phyloP scores from a whole-genome alignment of 2,113 vertebrate species.

The Xiphophorus couchianus region DNA sequence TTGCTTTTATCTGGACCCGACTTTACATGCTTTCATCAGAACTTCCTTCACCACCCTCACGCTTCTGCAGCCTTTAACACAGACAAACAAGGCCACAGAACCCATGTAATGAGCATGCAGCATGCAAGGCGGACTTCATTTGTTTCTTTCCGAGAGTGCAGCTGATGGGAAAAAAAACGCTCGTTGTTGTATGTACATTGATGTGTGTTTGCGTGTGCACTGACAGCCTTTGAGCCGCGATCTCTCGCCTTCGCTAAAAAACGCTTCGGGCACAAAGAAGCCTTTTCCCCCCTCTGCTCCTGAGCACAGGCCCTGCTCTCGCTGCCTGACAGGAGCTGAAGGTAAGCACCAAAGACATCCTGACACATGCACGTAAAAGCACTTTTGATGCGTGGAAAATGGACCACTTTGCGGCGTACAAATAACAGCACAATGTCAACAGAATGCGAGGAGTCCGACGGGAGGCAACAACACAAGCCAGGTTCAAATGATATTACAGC shows the following conservation, averaged over 20 bases:
- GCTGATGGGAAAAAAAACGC: conserved; percentile 57
- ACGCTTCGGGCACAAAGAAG: conserved; percentile 82
- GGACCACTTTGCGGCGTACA: conserved; percentile 82
- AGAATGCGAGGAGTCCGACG: conserved; percentile 75
- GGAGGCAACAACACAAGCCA: conserved; percentile 77
- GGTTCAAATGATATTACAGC: conserved; percentile 79
- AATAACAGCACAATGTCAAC: conserved; percentile 80
- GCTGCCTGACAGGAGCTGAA: conserved; percentile 80
- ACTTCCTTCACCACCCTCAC: conserved; percentile 58
- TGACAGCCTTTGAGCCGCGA: conserved; percentile 82
- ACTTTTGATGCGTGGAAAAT: conserved; percentile 82
- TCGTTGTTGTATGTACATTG: conserved; percentile 55
- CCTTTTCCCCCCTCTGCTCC: conserved; percentile 68
- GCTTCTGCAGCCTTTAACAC: conserved; percentile 66
- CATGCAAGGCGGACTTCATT: conserved; percentile 52
- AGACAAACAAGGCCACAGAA: conserved; percentile 67
- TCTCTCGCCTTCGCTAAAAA: conserved; percentile 78
- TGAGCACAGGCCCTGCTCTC: conserved; percentile 71
- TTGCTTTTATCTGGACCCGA: conserved; percentile 53
- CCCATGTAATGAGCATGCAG: conserved; percentile 70
- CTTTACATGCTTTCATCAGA: conserved; percentile 64
- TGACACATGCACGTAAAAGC: conserved; percentile 78
- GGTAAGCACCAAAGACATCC: conserved; percentile 82
- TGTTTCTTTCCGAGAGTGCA: conserved; percentile 67
- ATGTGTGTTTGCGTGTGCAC: conserved; percentile 69